These are phyloP conservation scores for Dendroctonus ponderosae DNA, from an alignment of 1,140 invertebrate genomes.

Conservation along the genomic window DNA sequence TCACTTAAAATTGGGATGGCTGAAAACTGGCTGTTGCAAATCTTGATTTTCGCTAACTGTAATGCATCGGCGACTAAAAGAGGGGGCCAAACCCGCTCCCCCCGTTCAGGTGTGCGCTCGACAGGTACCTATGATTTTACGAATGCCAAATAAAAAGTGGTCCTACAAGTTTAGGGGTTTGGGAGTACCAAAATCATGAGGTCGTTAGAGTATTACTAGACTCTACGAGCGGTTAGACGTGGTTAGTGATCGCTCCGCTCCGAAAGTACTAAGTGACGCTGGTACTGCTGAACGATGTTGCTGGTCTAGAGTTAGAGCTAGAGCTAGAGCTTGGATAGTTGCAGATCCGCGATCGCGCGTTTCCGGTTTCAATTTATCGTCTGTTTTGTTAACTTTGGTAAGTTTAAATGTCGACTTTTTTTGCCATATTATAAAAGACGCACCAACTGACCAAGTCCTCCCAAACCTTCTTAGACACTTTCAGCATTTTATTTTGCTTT, in stretches of 20 bases:
- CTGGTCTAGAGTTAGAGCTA: neutral
- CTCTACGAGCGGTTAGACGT: conserved; percentile 51
- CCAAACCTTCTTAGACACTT: too few relatives aligned
- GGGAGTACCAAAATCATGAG: conserved; percentile 49
- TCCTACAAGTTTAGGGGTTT: conserved; percentile 51
- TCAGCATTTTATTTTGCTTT: too few relatives aligned
- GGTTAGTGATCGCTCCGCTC: conserved; percentile 29
- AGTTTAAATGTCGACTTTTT: too few relatives aligned
- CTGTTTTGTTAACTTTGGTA: neutral
- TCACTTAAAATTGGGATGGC: conserved; percentile 29
- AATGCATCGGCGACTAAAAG: conserved; percentile 32
- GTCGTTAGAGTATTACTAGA: conserved; percentile 53
- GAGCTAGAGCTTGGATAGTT: too few relatives aligned
- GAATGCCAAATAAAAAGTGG: conserved; percentile 51
- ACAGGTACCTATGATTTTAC: conserved; percentile 52
- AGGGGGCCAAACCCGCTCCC: conserved; percentile 34
- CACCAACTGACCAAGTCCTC: too few relatives aligned
- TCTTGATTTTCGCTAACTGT: conserved; percentile 51
- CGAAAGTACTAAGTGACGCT: conserved; percentile 23
- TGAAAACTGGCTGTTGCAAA: conserved; percentile 44
- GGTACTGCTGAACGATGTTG: conserved; percentile 15
- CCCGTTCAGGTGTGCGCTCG: conserved; percentile 29
- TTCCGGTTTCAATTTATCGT: conserved; percentile 8
- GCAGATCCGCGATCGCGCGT: neutral
- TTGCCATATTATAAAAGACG: too few relatives aligned